Evolutionary conservation across 2,888 invertebrate genomes (phyloP).

Genomic region (Pammene fasciana): DNA sequence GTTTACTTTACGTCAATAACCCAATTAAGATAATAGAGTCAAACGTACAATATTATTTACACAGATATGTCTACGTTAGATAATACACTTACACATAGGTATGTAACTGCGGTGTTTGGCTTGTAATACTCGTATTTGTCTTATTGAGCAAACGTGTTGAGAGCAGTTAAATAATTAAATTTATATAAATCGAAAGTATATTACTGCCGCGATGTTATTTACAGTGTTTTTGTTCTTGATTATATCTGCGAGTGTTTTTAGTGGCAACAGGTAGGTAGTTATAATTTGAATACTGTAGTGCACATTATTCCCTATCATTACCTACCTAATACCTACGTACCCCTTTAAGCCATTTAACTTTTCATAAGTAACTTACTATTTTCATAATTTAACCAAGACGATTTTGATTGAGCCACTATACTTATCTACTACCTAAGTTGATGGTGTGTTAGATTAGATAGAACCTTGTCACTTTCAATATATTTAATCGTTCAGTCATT

Average conservation of each 20-base stretch:
- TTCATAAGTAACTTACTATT: too few relatives aligned
- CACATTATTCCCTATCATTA: neutral
- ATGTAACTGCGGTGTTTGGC: slow-evolving; percentile 20
- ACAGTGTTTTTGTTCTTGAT: slow-evolving; percentile 45
- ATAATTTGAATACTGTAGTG: neutral
- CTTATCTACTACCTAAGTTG: slow-evolving; percentile 42
- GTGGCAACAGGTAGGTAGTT: slow-evolving; percentile 52
- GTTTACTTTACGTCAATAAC: slow-evolving; percentile 60
- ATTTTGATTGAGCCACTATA: too few relatives aligned
- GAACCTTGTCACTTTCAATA: too few relatives aligned
- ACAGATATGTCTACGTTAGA: slow-evolving; percentile 31
- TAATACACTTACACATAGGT: slow-evolving; percentile 27
- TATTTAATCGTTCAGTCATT: too few relatives aligned
- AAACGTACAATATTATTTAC: slow-evolving; percentile 58
- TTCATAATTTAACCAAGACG: too few relatives aligned
- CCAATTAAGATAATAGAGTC: slow-evolving; percentile 67
- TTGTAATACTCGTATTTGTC: slow-evolving; percentile 20
- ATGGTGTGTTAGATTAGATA: neutral
- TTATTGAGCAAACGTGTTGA: slow-evolving; percentile 16
- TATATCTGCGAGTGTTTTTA: slow-evolving; percentile 45
- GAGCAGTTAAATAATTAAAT: neutral
- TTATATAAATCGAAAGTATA: neutral
- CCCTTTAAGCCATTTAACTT: too few relatives aligned
- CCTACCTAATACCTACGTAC: too few relatives aligned
- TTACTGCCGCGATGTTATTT: slow-evolving; percentile 17